Base-by-base conservation (phyloP, 1,140 invertebrate species). In the Diabrotica virgifera region DNA sequence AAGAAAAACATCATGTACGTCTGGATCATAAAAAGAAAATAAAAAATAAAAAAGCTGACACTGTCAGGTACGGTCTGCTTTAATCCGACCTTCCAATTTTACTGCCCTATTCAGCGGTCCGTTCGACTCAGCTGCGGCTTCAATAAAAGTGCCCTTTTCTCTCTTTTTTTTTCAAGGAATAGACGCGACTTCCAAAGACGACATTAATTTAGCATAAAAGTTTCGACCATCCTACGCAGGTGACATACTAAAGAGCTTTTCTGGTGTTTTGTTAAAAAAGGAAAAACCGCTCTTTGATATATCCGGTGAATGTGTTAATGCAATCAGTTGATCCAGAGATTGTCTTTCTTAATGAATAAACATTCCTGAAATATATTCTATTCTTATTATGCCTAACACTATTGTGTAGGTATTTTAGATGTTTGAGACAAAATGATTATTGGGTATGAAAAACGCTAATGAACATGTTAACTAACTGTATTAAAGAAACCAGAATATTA, bases 1-100 rank as follows among this genome's bases (percentile, higher is more conserved):
- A 46, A 46, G 40, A 10, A 46, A 46, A 46, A 46, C 40, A 46
- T 46, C 40, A 46, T 46, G 40, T 46, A 46, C 40, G 40, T 46
- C 40, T 46, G 40, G 6, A 46, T 46, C 40, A 46, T 46, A 46
- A 46, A 46, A 46, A 46, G 40, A 46, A 46, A 46, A 46, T 46
- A 46, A 46, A 46, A 46, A 46, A n/a, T 10, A 46, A 46, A 46
- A 46, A 46, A 46, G 40, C 40, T 46, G 40, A 46, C 40, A n/a
- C 40, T n/a, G 40, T 46, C 40, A 46, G 40, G 40, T 46, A n/a
- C 40, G 40, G 40, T 46, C n/a, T 46, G 3, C 8, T 46, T 5
- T 46, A 46, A 46, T 46, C 40, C 40, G n/a, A 46, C 40, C 40
- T 46, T 46, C 40, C 40, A 46, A 46, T 46, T 46, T 46, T 46